Conservation (phyloP, 2,888 invertebrate species). For the Lacanobia wlatinum region DNA sequence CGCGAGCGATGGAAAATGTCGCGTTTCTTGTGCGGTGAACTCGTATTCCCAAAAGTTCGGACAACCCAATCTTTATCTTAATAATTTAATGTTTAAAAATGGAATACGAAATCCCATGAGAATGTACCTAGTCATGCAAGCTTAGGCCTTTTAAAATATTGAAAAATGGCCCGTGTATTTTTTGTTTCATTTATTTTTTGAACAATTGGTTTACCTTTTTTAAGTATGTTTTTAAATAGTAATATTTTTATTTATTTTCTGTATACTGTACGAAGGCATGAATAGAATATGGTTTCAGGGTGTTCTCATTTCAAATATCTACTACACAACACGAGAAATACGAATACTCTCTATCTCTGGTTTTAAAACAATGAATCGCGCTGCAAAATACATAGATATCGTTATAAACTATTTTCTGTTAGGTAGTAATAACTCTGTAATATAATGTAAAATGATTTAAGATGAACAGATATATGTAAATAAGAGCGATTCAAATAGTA, state of each 20-base stretch:
- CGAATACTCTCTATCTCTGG: conserved; percentile 16
- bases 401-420: conserved; percentile 10
- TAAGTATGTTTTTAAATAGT: not conserved
- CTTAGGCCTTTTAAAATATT: not conserved
- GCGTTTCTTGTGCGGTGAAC: no score
- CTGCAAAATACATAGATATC: conserved; percentile 40
- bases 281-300: no score
- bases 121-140: not conserved
- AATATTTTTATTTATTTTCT: not conserved
- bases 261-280: not conserved
- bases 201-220: not conserved
- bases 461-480: conserved; percentile 29
- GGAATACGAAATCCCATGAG: not conserved
- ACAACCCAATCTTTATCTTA: no score
- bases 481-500: conserved; percentile 15
- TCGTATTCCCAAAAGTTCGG: no score
- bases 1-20: no score
- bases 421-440: conserved; percentile 28
- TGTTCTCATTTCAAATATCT: not conserved
- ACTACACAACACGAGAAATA: not conserved
- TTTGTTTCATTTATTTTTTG: not conserved
- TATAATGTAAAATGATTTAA: conserved; percentile 31
- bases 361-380: conserved; percentile 9
- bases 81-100: no score
- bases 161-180: not conserved